phyloP scores from a whole-genome alignment of 1,140 invertebrate genomes.

The Drosophila bipectinata region DNA sequence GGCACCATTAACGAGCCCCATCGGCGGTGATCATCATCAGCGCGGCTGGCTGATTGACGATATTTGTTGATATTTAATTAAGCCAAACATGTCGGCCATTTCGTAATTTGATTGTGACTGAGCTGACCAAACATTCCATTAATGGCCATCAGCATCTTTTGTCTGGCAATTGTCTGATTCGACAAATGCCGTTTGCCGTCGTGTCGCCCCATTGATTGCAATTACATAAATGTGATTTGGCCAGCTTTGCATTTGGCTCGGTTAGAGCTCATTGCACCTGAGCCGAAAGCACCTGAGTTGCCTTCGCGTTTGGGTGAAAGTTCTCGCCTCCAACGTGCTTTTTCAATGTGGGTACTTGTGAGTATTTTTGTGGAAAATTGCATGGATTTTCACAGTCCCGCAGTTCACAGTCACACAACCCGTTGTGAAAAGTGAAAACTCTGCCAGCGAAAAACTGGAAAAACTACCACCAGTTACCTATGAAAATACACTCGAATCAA shows the following conservation, averaged over 20 bases:
- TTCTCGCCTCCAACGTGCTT: conserved; percentile 47
- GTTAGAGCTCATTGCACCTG: conserved; percentile 67
- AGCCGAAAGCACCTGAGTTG: conserved; percentile 12
- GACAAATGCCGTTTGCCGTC: conserved; percentile 22
- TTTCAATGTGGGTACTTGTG: neutral
- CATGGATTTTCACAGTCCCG: conserved; percentile 44
- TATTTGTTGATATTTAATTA: conserved; percentile 59
- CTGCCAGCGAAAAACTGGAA: conserved; percentile 68
- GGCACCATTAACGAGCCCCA: conserved; percentile 57
- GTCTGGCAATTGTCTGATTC: conserved; percentile 38
- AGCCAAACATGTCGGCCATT: conserved; percentile 50
- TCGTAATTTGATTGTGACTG: conserved; percentile 60
- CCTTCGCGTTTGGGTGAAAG: conserved; percentile 61
- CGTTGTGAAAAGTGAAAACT: conserved; percentile 80
- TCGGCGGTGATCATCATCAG: conserved; percentile 34
- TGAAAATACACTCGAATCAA: neutral
- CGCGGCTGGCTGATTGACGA: conserved; percentile 30
- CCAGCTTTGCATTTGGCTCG: conserved; percentile 42
- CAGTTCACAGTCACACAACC: conserved; percentile 31
- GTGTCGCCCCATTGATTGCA: conserved; percentile 63
- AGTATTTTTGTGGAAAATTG: conserved; percentile 50
- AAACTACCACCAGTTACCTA: conserved; percentile 49
- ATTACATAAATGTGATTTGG: conserved; percentile 66
- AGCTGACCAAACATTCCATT: conserved; percentile 29
- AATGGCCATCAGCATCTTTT: conserved; percentile 41